A percentile compares a stretch with the other conserved stretches of the same genome.
Conservation (phyloP, 2,888 invertebrate genomes). For the Tipula confusa region DNA sequence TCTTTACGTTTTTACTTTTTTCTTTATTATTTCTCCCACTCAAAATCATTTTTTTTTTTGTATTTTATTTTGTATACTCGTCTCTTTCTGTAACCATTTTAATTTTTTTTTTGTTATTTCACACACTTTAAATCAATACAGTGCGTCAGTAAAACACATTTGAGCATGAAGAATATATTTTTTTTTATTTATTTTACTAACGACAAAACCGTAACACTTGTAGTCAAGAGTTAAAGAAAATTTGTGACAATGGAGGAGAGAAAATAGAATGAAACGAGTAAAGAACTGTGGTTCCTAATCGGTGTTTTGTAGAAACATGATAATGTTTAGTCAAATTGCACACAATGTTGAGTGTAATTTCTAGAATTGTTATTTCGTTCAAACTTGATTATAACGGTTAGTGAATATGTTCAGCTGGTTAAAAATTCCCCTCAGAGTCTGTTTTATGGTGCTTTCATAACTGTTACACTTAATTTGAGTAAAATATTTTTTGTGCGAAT, state of each 20-base stretch:
- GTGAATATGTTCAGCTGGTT: too few species aligned
- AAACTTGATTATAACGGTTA: too few species aligned
- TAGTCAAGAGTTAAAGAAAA: background rate
- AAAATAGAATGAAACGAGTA: background rate
- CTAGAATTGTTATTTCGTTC: too few species aligned
- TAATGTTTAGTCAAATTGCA: too few species aligned
- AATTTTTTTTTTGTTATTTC: background rate
- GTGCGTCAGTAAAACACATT: background rate
- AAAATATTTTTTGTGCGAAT: too few species aligned
- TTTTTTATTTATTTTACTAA: background rate
- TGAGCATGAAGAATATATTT: background rate
- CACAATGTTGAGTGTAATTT: too few species aligned
- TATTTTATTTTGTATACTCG: background rate
- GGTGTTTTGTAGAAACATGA: background rate
- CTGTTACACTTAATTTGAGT: too few species aligned
- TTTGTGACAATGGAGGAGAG: background rate
- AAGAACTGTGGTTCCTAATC: background rate
- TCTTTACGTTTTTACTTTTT: background rate
- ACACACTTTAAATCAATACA: background rate
- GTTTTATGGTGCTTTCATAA: too few species aligned
- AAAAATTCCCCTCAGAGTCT: too few species aligned
- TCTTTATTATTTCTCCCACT: background rate
- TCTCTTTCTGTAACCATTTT: constrained; percentile 9
- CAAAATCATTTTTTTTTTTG: background rate
- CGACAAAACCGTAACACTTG: background rate